These are phyloP conservation scores for Otus sunia DNA, from an alignment of 2,113 vertebrate species.

Conservation along the genomic window DNA sequence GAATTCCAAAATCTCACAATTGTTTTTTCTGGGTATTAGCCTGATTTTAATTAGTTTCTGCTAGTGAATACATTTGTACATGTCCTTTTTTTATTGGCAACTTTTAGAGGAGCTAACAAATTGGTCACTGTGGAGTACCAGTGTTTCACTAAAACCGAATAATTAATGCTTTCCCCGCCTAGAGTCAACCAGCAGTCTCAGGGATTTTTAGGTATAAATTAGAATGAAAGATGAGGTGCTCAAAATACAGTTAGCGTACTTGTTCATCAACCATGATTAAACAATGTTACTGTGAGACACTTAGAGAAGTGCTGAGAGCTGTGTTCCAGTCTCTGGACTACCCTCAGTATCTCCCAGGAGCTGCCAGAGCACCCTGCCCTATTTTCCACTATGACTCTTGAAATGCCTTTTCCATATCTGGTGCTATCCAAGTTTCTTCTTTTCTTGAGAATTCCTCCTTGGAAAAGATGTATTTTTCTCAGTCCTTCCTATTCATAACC, in stretches of 20 bases:
- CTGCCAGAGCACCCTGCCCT: neutral
- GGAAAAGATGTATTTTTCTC: neutral
- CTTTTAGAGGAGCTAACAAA: neutral
- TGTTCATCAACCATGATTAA: neutral
- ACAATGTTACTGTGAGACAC: neutral
- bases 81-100: conserved; percentile 23
- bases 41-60: conserved; percentile 42
- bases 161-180: conserved; percentile 47
- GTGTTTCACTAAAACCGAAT: conserved; percentile 27
- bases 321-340: neutral
- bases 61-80: conserved; percentile 52
- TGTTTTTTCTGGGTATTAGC: conserved; percentile 13
- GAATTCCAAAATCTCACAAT: neutral
- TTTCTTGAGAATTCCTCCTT: neutral
- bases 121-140: conserved; percentile 9
- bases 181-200: conserved; percentile 20
- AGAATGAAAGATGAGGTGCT: conserved; percentile 54
- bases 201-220: conserved; percentile 22
- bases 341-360: neutral
- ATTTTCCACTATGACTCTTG: neutral
- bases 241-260: conserved; percentile 17
- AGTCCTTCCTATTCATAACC: neutral
- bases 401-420: neutral
- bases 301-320: neutral
- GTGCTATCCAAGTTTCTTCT: neutral